A percentile compares a stretch with the other conserved stretches of the same genome.
These are phyloP conservation scores for Nephrotoma appendiculata DNA, from an alignment of 2,888 invertebrate species.

Conservation along the genomic window DNA sequence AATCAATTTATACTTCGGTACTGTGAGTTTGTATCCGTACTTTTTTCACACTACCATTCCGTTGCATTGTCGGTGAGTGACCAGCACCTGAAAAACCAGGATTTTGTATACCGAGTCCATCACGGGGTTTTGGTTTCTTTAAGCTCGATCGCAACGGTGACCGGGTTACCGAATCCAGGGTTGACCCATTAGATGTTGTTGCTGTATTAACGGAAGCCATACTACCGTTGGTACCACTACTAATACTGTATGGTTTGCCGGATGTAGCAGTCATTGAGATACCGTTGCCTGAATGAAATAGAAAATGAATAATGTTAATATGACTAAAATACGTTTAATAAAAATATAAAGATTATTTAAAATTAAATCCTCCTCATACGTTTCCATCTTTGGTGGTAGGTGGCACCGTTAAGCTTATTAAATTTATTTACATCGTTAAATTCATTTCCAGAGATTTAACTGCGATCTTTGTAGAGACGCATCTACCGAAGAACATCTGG, in stretches of 20 bases:
- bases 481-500: too few relatives aligned
- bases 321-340: not conserved
- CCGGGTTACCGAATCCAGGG: constrained; percentile 35
- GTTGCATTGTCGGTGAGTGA: constrained; percentile 65
- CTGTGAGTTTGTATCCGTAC: constrained; percentile 85
- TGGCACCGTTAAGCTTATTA: too few relatives aligned
- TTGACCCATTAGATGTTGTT: constrained; percentile 43
- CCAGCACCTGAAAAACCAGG: constrained; percentile 57
- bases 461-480: too few relatives aligned
- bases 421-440: too few relatives aligned
- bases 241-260: constrained; percentile 57
- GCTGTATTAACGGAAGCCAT: constrained; percentile 61
- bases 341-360: not conserved
- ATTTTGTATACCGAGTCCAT: constrained; percentile 72
- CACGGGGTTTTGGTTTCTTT: constrained; percentile 56
- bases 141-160: constrained; percentile 66
- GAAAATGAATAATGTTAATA: not conserved
- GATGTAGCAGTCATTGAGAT: constrained; percentile 80
- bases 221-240: constrained; percentile 46
- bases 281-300: constrained; percentile 29
- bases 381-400: too few relatives aligned
- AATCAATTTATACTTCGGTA: constrained; percentile 55
- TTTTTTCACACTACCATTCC: constrained; percentile 81
- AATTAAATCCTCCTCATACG: not conserved
- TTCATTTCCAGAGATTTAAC: too few relatives aligned